phyloP scores from a whole-genome alignment of 2,888 invertebrate genomes.

The Clivina fossor region DNA sequence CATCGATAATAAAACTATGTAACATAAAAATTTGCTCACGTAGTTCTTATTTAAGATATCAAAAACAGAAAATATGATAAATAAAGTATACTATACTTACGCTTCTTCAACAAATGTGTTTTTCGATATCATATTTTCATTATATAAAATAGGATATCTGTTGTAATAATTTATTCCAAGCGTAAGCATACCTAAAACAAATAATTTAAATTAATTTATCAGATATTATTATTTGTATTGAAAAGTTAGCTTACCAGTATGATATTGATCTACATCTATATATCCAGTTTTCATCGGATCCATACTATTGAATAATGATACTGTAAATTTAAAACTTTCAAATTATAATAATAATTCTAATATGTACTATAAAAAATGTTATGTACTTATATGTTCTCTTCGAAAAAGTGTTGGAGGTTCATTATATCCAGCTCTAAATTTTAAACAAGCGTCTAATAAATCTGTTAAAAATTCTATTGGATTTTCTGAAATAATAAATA shows the following conservation, averaged over 20 bases:
- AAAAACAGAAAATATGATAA: too few relatives aligned
- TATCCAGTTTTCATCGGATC: slow-evolving; percentile 19
- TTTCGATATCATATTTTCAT: slow-evolving; percentile 6
- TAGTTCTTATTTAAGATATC: too few relatives aligned
- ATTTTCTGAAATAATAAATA: slow-evolving; percentile 15
- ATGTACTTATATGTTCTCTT: slow-evolving; percentile 16
- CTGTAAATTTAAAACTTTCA: too few relatives aligned
- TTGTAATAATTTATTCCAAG: slow-evolving; percentile 13
- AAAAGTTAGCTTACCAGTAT: slow-evolving; percentile 15
- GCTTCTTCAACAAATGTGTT: slow-evolving; percentile 20
- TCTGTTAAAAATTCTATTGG: slow-evolving; percentile 15
- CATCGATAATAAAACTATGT: too few relatives aligned
- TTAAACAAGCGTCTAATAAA: slow-evolving; percentile 15
- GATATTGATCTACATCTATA: slow-evolving; percentile 16
- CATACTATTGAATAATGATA: slow-evolving; percentile 20
- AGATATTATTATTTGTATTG: too few relatives aligned
- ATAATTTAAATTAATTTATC: background rate
- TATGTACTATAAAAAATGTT: too few relatives aligned
- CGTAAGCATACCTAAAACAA: slow-evolving; percentile 22
- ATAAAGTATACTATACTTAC: slow-evolving; percentile 13
- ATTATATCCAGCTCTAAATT: slow-evolving; percentile 1
- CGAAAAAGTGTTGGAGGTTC: slow-evolving; percentile 15
- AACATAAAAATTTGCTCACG: too few relatives aligned
- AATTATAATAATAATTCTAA: too few relatives aligned
- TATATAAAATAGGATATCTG: slow-evolving; percentile 3